Evolutionary conservation across 2,888 invertebrate genomes (phyloP).

Genomic region (Pristionchus fissidentatus): DNA sequence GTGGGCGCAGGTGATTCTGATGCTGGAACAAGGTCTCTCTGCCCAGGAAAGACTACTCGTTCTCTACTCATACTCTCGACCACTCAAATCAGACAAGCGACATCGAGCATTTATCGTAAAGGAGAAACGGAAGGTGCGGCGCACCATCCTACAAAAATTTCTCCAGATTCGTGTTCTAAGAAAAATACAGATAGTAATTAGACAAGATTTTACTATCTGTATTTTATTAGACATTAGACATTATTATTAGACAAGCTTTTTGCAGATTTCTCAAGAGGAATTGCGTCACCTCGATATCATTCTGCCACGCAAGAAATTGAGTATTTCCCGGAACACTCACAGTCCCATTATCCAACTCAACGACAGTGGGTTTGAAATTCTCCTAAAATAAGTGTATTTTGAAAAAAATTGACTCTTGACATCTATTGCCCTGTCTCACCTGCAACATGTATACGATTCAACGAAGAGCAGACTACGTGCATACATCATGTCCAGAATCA

Average conservation of each 20-base stretch:
- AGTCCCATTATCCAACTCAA: constrained; percentile 34
- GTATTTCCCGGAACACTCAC: constrained; percentile 46
- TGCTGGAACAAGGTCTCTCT: constrained; percentile 93
- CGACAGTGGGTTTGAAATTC: background rate
- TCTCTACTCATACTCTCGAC: constrained; percentile 78
- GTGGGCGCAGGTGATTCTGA: constrained; percentile 96
- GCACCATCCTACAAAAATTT: background rate
- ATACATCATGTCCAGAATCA: background rate
- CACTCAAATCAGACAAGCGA: constrained; percentile 84
- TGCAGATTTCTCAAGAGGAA: constrained; percentile 50
- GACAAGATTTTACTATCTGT: background rate
- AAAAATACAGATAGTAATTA: background rate
- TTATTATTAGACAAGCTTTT: too few species aligned
- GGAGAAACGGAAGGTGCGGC: constrained; percentile 57
- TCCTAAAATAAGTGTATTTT: background rate
- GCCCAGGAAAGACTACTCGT: constrained; percentile 89
- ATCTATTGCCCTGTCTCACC: background rate
- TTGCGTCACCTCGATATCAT: constrained; percentile 48
- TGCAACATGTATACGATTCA: too few species aligned
- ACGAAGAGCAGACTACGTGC: too few species aligned
- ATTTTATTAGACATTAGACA: background rate
- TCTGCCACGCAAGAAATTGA: constrained; percentile 51
- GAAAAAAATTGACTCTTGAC: background rate
- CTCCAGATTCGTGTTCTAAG: background rate
- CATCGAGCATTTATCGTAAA: constrained; percentile 63